A percentile compares a stretch with the other conserved stretches of the same genome.
Evolutionary conservation across 2,797 vertebrate species (phyloP).

Genomic region (Esox masquinongy): DNA sequence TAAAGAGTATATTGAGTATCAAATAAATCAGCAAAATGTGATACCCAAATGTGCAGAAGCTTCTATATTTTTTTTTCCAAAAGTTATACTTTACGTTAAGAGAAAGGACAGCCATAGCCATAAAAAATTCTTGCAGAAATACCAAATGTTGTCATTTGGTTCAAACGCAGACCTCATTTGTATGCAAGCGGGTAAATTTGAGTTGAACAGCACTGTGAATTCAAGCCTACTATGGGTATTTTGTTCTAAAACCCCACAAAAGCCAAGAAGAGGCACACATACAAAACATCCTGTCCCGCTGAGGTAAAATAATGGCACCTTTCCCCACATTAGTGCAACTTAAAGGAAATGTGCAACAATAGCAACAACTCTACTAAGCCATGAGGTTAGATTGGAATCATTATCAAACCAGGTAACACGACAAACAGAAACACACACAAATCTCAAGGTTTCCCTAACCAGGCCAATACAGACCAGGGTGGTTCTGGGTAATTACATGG

Average conservation of each 20-base stretch:
- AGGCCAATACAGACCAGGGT: conserved; percentile 4
- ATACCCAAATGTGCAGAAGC: too few species aligned
- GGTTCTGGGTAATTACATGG: conserved; percentile 39
- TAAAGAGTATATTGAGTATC: too few species aligned
- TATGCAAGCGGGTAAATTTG: conserved; percentile 56
- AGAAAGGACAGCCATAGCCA: too few species aligned
- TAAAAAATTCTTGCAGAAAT: conserved; percentile 31
- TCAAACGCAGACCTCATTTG: conserved; percentile 57
- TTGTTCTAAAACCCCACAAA: conserved; percentile 52
- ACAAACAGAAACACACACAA: conserved; percentile 23
- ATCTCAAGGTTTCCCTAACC: conserved; percentile 1
- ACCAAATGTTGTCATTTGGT: conserved; percentile 45
- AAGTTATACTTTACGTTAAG: too few species aligned
- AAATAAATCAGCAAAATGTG: too few species aligned
- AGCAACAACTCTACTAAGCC: conserved; percentile 14
- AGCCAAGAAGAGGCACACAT: conserved; percentile 49
- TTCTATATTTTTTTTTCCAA: too few species aligned
- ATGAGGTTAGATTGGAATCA: conserved; percentile 4
- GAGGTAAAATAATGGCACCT: conserved; percentile 29
- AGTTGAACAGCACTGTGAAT: conserved; percentile 13
- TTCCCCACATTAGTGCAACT: conserved; percentile 20
- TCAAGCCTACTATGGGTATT: conserved; percentile 51
- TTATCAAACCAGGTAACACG: conserved; percentile 8
- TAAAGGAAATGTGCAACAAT: conserved; percentile 15
- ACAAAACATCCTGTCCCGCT: conserved; percentile 54